Percentiles rank a stretch among this genome's conserved stretches.
Evolutionary conservation across 1,140 invertebrate genomes (phyloP).

Genomic region (Oncopodura yosiiana): DNA sequence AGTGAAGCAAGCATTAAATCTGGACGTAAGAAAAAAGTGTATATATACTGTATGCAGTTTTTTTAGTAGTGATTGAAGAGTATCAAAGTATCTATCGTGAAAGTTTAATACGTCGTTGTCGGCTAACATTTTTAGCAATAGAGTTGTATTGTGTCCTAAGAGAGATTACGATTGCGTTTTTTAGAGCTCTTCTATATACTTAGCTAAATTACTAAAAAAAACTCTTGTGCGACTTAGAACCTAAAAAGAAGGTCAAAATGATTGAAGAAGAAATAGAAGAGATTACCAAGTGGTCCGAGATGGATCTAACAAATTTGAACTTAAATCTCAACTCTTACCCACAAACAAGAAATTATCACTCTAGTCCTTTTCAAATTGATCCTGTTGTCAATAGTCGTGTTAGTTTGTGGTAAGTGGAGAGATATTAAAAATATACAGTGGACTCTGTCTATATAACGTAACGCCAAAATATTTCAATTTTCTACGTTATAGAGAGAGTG

Average conservation of each 20-base stretch:
- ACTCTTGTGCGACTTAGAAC: background rate
- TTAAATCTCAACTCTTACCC: constrained; percentile 2
- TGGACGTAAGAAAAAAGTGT: too few species aligned
- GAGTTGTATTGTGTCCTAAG: too few species aligned
- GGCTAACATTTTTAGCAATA: too few species aligned
- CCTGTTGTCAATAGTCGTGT: constrained; percentile 32
- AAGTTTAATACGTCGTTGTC: background rate
- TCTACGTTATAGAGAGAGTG: too few species aligned
- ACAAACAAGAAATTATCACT: constrained; percentile 26
- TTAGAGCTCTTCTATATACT: too few species aligned
- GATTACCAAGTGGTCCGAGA: constrained; percentile 31
- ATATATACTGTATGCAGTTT: too few species aligned
- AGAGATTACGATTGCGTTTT: too few species aligned
- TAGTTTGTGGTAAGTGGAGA: constrained; percentile 29
- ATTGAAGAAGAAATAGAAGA: constrained; percentile 1
- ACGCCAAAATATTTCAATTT: too few species aligned
- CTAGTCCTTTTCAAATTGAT: constrained; percentile 30
- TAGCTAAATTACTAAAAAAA: background rate
- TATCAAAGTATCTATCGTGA: constrained; percentile 4
- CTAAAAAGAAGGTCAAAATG: background rate
- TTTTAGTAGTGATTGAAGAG: too few species aligned
- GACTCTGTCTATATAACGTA: too few species aligned
- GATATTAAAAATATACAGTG: too few species aligned
- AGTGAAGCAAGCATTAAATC: too few species aligned
- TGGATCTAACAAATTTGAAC: constrained; percentile 30